phyloP scores from a whole-genome alignment of 2,113 vertebrate species.

The Sula dactylatra region DNA sequence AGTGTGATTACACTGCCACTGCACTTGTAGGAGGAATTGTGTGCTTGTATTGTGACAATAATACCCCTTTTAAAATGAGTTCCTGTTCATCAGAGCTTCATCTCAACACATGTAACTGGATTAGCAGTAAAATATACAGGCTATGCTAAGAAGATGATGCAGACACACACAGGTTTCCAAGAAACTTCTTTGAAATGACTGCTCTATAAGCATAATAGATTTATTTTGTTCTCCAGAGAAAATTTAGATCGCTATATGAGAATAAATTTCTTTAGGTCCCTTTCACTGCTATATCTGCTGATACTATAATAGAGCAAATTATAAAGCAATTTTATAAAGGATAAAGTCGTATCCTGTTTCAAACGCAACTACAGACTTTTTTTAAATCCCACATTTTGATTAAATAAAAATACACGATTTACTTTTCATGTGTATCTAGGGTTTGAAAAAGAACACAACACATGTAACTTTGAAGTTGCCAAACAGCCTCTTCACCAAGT shows the following conservation, averaged over 20 bases:
- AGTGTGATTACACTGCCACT: slow-evolving; percentile 70
- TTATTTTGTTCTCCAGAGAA: slow-evolving; percentile 18
- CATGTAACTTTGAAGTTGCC: slow-evolving; percentile 50
- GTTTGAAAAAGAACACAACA: slow-evolving; percentile 23
- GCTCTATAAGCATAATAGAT: slow-evolving; percentile 1
- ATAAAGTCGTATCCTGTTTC: slow-evolving; percentile 3
- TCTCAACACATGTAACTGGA: slow-evolving; percentile 56
- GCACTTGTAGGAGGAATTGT: slow-evolving; percentile 61
- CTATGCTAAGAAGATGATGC: slow-evolving; percentile 76
- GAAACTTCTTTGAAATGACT: slow-evolving; percentile 48
- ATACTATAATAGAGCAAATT: slow-evolving; percentile 4
- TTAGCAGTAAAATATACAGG: slow-evolving; percentile 58
- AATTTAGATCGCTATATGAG: neutral
- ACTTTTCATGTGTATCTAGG: neutral
- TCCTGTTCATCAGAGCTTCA: slow-evolving; percentile 71
- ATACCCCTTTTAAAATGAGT: slow-evolving; percentile 63
- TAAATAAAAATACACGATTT: neutral
- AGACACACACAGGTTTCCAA: slow-evolving; percentile 43
- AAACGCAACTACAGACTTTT: neutral
- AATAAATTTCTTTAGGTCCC: neutral
- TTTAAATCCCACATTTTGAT: slow-evolving; percentile 26
- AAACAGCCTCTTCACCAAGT: slow-evolving; percentile 39
- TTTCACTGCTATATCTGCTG: slow-evolving; percentile 2
- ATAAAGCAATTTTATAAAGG: neutral
- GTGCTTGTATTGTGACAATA: slow-evolving; percentile 56